Percentiles rank a stretch among this genome's conserved stretches.
Evolutionary conservation across 2,113 vertebrate species (phyloP).

Genomic region (Cyprinus carpio): DNA sequence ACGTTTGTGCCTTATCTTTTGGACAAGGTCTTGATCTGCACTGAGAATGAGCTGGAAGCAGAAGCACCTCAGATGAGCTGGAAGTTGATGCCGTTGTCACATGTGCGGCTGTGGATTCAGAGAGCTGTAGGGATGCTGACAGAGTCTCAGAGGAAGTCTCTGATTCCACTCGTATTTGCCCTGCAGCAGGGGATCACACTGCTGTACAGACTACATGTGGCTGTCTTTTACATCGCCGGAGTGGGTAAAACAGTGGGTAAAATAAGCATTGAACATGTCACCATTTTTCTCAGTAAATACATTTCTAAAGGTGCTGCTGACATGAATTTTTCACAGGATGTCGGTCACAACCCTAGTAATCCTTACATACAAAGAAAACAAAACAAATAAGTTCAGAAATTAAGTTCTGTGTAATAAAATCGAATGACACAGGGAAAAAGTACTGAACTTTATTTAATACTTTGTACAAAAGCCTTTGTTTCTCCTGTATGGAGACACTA

Average conservation of each 20-base stretch:
- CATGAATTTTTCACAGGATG: too few species aligned
- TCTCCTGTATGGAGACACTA: too few species aligned
- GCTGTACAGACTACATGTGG: constrained; percentile 82
- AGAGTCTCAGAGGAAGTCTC: constrained; percentile 75
- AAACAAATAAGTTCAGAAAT: too few species aligned
- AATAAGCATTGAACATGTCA: too few species aligned
- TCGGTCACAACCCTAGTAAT: too few species aligned
- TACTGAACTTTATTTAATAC: too few species aligned
- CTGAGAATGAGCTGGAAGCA: constrained; percentile 84
- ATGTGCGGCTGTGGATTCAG: constrained; percentile 71
- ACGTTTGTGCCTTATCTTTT: constrained; percentile 82
- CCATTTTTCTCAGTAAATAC: too few species aligned
- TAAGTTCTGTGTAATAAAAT: too few species aligned
- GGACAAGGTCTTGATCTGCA: constrained; percentile 81
- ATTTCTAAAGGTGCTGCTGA: too few species aligned
- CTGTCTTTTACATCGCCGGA: constrained; percentile 85
- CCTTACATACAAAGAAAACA: too few species aligned
- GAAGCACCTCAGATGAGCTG: constrained; percentile 51
- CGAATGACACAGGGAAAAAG: too few species aligned
- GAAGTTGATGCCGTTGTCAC: constrained; percentile 55
- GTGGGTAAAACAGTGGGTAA: not conserved
- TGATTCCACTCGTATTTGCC: constrained; percentile 61
- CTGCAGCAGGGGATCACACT: constrained; percentile 77
- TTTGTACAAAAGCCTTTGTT: too few species aligned
- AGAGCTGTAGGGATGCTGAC: constrained; percentile 65